Evolutionary conservation across 2,797 vertebrate genomes (phyloP), one percentile per base, ranked within the genome.

Genomic region (Dipus sagitta): DNA sequence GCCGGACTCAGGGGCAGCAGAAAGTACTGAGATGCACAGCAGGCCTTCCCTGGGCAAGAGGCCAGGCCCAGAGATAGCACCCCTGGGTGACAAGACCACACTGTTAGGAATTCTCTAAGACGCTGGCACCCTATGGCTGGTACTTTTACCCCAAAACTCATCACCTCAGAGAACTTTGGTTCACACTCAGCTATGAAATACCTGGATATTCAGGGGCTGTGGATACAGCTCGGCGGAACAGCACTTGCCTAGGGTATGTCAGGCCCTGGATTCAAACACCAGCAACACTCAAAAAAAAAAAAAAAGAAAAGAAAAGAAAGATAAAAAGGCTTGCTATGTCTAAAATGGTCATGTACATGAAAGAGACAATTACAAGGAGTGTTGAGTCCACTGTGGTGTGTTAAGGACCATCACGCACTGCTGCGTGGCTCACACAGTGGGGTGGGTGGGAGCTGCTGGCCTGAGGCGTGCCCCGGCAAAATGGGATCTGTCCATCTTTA

Each of bases 401-500:
- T 62, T 84, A 75, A 82, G 34, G n/a, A 75, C 11, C 78, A 77
- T 30, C 9, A 70, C 1, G 7, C 38, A 74, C 60, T 62, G 28
- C 78, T 64, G 30, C 26, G 18, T 0, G 2, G 80, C 77, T 84
- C 32, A 92, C 58, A 47, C 18, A 17, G 4, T 1, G 30, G 62
- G 90, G 81, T n/a, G 78, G 72, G 64, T n/a, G 78, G 72, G 64
- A 95, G 88, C 90, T 60, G 88, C 91, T 83, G n/a, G 84, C 93
- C 92, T 71, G 75, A 96, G 93, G 81, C 95, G 82, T 68, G 78
- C 67, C 84, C 28, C 47, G 82, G 87, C 88, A 87, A 85, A 97
- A 94, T 85, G 89, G n/a, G 86, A 97, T 88, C 91, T 17, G 58
- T 91, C 91, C 62, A 52, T 95, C 82, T 92, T 84, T n/a, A 82